phyloP scores from a whole-genome alignment of 2,113 vertebrate genomes.

The Oryzias javanicus region DNA sequence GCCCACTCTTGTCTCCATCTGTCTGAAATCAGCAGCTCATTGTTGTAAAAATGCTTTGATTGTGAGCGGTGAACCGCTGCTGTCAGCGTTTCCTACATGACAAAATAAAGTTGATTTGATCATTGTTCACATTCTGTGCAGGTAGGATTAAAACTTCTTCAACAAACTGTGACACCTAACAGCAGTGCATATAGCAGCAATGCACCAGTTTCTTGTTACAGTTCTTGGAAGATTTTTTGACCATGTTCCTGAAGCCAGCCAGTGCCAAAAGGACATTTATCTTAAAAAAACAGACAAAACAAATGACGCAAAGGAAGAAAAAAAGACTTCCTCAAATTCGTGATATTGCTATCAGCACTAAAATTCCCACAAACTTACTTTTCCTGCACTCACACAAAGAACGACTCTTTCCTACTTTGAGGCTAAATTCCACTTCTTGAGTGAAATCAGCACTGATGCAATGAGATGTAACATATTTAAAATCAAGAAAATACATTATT shows the following conservation, averaged over 20 bases:
- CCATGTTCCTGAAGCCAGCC: constrained; percentile 26
- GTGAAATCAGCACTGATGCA: constrained; percentile 59
- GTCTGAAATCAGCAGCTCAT: constrained; percentile 3
- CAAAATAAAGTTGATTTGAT: neutral
- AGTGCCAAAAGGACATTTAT: constrained; percentile 26
- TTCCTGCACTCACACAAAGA: neutral
- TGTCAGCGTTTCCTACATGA: neutral
- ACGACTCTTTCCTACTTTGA: constrained; percentile 12
- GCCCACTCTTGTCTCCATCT: neutral
- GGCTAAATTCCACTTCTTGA: constrained; percentile 33
- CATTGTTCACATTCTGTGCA: no score
- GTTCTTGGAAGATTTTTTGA: constrained; percentile 4
- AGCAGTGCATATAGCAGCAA: constrained; percentile 6
- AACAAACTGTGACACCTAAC: neutral
- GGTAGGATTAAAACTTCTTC: no score
- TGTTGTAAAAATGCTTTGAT: constrained; percentile 6
- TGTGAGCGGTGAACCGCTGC: neutral
- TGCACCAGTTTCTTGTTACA: neutral
- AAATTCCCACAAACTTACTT: neutral
- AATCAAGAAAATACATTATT: neutral
- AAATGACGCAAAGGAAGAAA: constrained; percentile 21
- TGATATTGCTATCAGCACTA: no score
- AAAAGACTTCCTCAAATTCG: neutral
- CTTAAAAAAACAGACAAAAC: constrained; percentile 33
- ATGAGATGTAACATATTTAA: constrained; percentile 43